These are phyloP conservation scores for Euproctis similis DNA, from an alignment of 2,888 invertebrate genomes.

Conservation along the genomic window DNA sequence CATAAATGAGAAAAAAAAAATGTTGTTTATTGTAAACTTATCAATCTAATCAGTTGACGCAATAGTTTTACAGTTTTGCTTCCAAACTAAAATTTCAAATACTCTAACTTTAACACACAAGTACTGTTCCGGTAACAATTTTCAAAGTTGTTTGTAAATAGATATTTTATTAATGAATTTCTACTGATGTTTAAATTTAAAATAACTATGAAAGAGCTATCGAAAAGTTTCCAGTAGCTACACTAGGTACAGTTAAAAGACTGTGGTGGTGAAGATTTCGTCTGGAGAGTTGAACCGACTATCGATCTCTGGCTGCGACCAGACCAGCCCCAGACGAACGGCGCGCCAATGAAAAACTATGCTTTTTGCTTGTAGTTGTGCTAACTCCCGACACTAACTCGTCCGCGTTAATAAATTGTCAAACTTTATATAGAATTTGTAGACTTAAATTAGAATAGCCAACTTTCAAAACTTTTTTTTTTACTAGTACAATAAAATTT, in stretches of 20 bases:
- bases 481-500: too few species aligned
- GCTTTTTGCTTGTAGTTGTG: conserved; percentile 52
- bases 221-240: conserved; percentile 20
- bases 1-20: too few species aligned
- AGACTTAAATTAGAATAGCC: too few species aligned
- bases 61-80: too few species aligned
- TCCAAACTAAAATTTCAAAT: too few species aligned
- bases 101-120: too few species aligned
- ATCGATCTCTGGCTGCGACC: conserved; percentile 55
- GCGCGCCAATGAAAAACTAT: conserved; percentile 63
- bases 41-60: too few species aligned
- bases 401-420: conserved; percentile 27
- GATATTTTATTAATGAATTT: not conserved
- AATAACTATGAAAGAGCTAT: conserved; percentile 8
- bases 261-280: conserved; percentile 24
- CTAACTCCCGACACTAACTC: conserved; percentile 32
- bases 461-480: too few species aligned
- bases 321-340: conserved; percentile 53
- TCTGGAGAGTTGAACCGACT: conserved; percentile 40
- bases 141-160: not conserved
- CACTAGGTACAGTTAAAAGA: conserved; percentile 23
- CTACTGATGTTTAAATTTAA: conserved; percentile 1
- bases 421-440: conserved; percentile 30
- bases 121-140: not conserved
- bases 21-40: too few species aligned